Base-by-base conservation (phyloP, 2,888 invertebrate genomes). In the Scaptomyza flava region DNA sequence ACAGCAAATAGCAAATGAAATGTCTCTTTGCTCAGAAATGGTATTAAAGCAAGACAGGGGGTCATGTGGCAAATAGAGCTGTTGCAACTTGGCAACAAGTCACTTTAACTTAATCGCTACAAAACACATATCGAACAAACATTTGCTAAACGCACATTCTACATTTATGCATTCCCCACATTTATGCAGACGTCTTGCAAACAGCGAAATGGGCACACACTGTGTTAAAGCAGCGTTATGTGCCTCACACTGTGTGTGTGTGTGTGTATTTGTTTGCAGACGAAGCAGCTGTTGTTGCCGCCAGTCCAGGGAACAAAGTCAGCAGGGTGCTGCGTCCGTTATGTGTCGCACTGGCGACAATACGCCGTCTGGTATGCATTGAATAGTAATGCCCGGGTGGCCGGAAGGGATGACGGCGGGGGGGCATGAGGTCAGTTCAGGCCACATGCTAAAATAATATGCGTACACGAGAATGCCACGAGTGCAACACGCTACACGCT, bases 261-360 rank as follows among this genome's bases (percentile, higher is more conserved):
- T 42, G 12, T 43, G 23, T 27, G 46, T 14, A 17, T 33, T 33
- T 31, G 47, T 14, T 14, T 46, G n/a, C n/a, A 6, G 6, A n/a
- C 34, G 60, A 30, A 42, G 41, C 72, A 67, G 67, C 58, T 74
- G 72, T 72, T 72, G 31, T 38, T 53, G 61, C 46, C 45, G 54
- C 53, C 67, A 59, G n/a, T 47, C 20, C 8, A 34, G 50, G 50
- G 34, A 34, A 27, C 43, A 48, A 30, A 34, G 54, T 48, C 79
- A 58, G 75, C 60, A 17, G 68, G 79, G 47, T 41, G 45, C 57
- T 58, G 48, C 23, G 78, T 51, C 74, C 63, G 60, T 74, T 72
- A 63, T 67, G 79, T 58, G 68, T 43, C 68, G 68, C 68, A 73
- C 68, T 78, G 79, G 79, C 74, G 63, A 78, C 74, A 75, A 47